Evolutionary conservation across 2,797 vertebrate genomes (phyloP).

Genomic region (Salmo trutta): DNA sequence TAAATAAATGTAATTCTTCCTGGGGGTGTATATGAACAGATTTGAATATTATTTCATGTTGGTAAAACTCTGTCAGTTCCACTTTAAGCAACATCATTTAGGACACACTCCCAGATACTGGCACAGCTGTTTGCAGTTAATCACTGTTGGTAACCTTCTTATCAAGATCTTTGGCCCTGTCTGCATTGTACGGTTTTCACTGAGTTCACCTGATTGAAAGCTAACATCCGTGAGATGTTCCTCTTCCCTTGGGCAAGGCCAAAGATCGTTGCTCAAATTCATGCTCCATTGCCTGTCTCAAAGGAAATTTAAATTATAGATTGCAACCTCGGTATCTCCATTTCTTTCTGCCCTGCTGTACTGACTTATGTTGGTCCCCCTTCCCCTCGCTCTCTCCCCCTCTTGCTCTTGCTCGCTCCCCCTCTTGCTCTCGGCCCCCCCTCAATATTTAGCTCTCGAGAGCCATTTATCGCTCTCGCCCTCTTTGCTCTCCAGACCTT

Average conservation of each 20-base stretch:
- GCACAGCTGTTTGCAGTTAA: constrained; percentile 20
- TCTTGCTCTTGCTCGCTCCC: no score
- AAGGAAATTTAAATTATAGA: constrained; percentile 21
- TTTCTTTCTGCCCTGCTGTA: not conserved
- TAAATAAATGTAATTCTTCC: no score
- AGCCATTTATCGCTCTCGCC: not conserved
- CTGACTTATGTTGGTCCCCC: not conserved
- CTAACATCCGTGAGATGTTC: constrained; percentile 25
- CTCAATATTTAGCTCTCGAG: no score
- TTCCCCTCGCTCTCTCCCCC: no score
- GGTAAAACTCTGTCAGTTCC: no score
- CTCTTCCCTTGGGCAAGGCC: not conserved
- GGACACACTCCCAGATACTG: constrained; percentile 32
- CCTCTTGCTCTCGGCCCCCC: no score
- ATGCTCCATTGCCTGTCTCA: constrained; percentile 6
- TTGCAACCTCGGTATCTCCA: not conserved
- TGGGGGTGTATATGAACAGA: no score
- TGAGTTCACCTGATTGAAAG: constrained; percentile 40
- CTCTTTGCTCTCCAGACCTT: not conserved
- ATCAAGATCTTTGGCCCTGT: constrained; percentile 23
- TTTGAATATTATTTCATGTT: no score
- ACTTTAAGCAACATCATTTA: constrained; percentile 25
- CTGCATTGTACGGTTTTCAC: constrained; percentile 21
- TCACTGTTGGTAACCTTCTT: constrained; percentile 28
- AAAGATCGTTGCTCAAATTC: constrained; percentile 10